A percentile compares a stretch with the other conserved stretches of the same genome.
These are phyloP conservation scores for Cephus nigrinus DNA, from an alignment of 2,888 invertebrate species.

Conservation along the genomic window DNA sequence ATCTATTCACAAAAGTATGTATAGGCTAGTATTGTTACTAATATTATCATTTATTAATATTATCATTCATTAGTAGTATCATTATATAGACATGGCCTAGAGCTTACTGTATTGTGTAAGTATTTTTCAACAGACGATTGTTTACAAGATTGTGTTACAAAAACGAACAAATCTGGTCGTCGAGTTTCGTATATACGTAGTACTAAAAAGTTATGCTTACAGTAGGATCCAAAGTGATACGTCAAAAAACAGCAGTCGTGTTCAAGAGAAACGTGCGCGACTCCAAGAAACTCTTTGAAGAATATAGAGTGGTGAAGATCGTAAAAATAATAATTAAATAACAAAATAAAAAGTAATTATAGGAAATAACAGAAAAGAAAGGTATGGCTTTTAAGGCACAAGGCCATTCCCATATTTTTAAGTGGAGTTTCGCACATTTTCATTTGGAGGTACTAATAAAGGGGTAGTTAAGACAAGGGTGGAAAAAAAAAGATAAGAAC, in stretches of 20 bases:
- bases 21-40: conserved; percentile 43
- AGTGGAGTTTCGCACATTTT: not conserved
- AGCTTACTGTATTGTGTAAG: conserved; percentile 31
- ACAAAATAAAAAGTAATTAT: conserved; percentile 7
- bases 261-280: conserved; percentile 3
- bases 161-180: conserved; percentile 24
- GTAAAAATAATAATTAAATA: not conserved
- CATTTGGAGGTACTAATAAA: not conserved
- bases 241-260: conserved; percentile 20
- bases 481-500: not conserved
- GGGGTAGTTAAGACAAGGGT: not conserved
- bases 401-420: not conserved
- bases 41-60: conserved; percentile 23
- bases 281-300: not conserved
- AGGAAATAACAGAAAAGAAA: not conserved
- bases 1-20: conserved; percentile 64
- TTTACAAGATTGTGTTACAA: conserved; percentile 25
- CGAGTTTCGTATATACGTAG: conserved; percentile 18
- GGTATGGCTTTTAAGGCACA: not conserved
- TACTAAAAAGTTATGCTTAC: conserved; percentile 24
- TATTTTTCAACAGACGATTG: conserved; percentile 32
- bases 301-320: not conserved
- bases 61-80: conserved; percentile 24
- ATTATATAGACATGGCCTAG: conserved; percentile 37
- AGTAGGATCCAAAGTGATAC: conserved; percentile 24